Evolutionary conservation across 2,888 invertebrate species (phyloP).

Genomic region (Conus canariensis): DNA sequence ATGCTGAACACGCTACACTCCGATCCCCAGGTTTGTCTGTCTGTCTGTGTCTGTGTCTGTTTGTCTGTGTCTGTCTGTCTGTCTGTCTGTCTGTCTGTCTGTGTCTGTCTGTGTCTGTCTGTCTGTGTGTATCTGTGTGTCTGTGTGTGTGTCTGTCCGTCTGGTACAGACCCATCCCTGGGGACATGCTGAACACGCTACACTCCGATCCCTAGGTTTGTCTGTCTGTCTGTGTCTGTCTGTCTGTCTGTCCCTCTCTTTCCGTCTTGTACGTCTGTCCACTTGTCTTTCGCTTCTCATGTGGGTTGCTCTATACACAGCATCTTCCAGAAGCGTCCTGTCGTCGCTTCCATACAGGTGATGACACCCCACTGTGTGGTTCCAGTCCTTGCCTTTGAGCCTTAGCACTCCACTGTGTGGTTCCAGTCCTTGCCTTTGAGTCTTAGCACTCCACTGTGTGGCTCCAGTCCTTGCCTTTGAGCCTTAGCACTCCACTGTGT

Average conservation of each 20-base stretch:
- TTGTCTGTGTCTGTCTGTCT: neutral
- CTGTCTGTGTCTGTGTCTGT: too few relatives aligned
- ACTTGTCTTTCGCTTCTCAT: neutral
- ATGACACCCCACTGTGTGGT: too few relatives aligned
- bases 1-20: slow-evolving; percentile 61
- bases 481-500: too few relatives aligned
- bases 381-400: too few relatives aligned
- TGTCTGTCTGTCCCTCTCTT: neutral
- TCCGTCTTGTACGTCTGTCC: neutral
- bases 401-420: too few relatives aligned
- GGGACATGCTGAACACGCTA: slow-evolving; percentile 64
- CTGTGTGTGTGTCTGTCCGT: too few relatives aligned
- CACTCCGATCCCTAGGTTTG: slow-evolving; percentile 48
- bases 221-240: neutral
- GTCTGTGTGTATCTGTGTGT: too few relatives aligned
- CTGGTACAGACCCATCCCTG: slow-evolving; percentile 65
- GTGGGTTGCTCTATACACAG: too few relatives aligned
- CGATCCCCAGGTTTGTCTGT: slow-evolving; percentile 33
- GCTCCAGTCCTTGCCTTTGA: too few relatives aligned
- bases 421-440: too few relatives aligned
- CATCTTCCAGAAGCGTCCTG: neutral
- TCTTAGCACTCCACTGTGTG: too few relatives aligned
- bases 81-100: neutral
- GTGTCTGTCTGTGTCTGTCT: neutral
- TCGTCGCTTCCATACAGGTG: neutral